Percentiles rank a stretch among this genome's conserved stretches.
Conservation (phyloP, 1,140 invertebrate genomes). For the Apolygus lucorum region DNA sequence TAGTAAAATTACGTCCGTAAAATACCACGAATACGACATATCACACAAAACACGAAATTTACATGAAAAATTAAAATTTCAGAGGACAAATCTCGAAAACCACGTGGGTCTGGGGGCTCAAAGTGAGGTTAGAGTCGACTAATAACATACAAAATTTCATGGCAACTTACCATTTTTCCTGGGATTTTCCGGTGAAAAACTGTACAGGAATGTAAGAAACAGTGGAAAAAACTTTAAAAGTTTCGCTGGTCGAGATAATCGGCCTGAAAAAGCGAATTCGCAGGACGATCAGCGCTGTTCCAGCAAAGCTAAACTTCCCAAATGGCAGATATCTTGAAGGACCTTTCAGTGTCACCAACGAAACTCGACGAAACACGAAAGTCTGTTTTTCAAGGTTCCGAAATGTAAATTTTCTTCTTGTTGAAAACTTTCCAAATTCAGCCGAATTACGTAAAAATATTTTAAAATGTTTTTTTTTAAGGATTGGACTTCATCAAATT, state of each 20-base stretch:
- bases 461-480: too few species aligned
- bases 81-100: background rate
- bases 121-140: slow-evolving; percentile 3
- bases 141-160: slow-evolving; percentile 18
- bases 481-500: too few species aligned
- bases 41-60: background rate
- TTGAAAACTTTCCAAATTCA: too few species aligned
- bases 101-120: background rate
- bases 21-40: background rate
- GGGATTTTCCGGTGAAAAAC: slow-evolving; percentile 10
- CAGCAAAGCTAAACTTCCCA: slow-evolving; percentile 30
- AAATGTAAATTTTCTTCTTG: too few species aligned
- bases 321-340: too few species aligned
- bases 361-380: too few species aligned
- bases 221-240: slow-evolving; percentile 5
- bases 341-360: too few species aligned
- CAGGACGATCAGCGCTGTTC: slow-evolving; percentile 41
- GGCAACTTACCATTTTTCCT: slow-evolving; percentile 36
- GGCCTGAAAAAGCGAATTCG: slow-evolving; percentile 31
- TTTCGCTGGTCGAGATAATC: slow-evolving; percentile 41
- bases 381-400: too few species aligned
- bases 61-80: background rate
- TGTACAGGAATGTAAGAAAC: background rate
- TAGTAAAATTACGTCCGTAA: background rate
- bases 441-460: too few species aligned